A percentile compares a stretch with the other conserved stretches of the same genome.
Evolutionary conservation across 2,888 invertebrate genomes (phyloP).

Genomic region (Noctua janthina): DNA sequence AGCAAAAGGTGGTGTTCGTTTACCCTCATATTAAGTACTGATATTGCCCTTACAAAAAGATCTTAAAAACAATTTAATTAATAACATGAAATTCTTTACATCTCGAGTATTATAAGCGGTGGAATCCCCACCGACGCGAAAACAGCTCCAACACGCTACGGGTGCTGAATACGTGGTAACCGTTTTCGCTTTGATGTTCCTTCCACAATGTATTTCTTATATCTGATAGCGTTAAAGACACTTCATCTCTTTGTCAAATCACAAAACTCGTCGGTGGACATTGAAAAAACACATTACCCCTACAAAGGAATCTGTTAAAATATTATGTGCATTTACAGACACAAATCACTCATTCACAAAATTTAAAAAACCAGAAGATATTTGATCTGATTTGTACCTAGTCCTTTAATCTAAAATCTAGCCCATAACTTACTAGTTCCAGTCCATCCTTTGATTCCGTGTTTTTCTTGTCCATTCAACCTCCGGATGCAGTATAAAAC

Average conservation of each 20-base stretch:
- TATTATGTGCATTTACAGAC: not conserved
- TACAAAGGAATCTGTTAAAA: not conserved
- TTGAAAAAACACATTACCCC: not conserved
- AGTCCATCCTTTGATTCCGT: not conserved
- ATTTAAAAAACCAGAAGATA: not conserved
- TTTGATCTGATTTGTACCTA: not conserved
- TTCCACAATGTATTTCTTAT: too few species aligned
- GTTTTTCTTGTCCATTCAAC: slow-evolving; percentile 29
- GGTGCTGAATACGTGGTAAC: too few species aligned
- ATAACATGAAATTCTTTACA: not conserved
- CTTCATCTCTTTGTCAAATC: not conserved
- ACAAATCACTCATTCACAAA: not conserved
- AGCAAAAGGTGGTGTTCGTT: not conserved
- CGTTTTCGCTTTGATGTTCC: too few species aligned
- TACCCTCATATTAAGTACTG: not conserved
- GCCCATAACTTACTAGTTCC: not conserved
- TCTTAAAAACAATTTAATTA: not conserved
- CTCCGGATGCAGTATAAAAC: slow-evolving; percentile 38
- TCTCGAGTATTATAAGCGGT: too few species aligned
- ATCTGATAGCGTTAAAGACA: not conserved
- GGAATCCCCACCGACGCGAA: too few species aligned
- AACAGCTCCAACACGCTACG: too few species aligned
- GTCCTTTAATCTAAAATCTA: not conserved
- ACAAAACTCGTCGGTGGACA: not conserved
- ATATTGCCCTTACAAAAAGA: not conserved